phyloP scores from a whole-genome alignment of 1,140 invertebrate species.

The Procambarus clarkii region DNA sequence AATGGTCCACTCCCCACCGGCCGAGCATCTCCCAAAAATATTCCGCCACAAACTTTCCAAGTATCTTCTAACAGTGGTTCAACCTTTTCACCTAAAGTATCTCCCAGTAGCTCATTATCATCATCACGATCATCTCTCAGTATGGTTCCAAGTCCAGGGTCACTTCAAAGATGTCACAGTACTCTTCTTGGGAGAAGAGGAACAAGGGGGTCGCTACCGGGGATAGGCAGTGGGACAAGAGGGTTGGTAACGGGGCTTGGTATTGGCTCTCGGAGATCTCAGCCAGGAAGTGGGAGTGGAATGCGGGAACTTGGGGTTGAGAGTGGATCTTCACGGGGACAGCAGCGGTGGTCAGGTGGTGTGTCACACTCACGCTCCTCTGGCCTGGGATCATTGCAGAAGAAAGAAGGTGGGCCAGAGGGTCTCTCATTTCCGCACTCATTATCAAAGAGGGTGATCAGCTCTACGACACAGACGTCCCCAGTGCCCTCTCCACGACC shows the following conservation, averaged over 20 bases:
- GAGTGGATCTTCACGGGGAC: constrained; percentile 36
- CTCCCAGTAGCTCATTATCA: constrained; percentile 51
- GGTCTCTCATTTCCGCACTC: constrained; percentile 56
- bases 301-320: constrained; percentile 9
- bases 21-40: constrained; percentile 18
- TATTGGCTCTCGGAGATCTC: constrained; percentile 26
- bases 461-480: constrained; percentile 69
- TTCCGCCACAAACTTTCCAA: constrained; percentile 27
- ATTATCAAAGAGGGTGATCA: constrained; percentile 74
- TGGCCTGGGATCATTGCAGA: constrained; percentile 60
- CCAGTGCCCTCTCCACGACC: constrained; percentile 71
- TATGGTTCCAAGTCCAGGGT: constrained; percentile 49
- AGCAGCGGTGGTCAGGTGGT: constrained; percentile 35
- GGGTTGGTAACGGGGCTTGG: constrained; percentile 16
- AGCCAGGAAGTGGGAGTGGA: constrained; percentile 22
- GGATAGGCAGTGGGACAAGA: constrained; percentile 33
- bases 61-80: constrained; percentile 20
- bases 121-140: constrained; percentile 46
- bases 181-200: constrained; percentile 35
- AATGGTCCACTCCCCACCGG: constrained; percentile 40
- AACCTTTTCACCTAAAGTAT: constrained; percentile 32
- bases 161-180: constrained; percentile 57
- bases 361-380: constrained; percentile 50
- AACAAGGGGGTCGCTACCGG: constrained; percentile 49
- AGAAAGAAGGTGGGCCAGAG: constrained; percentile 46